Percentiles rank a stretch among this genome's conserved stretches.
Evolutionary conservation across 2,888 invertebrate species (phyloP).

Genomic region (Rhagium mordax): DNA sequence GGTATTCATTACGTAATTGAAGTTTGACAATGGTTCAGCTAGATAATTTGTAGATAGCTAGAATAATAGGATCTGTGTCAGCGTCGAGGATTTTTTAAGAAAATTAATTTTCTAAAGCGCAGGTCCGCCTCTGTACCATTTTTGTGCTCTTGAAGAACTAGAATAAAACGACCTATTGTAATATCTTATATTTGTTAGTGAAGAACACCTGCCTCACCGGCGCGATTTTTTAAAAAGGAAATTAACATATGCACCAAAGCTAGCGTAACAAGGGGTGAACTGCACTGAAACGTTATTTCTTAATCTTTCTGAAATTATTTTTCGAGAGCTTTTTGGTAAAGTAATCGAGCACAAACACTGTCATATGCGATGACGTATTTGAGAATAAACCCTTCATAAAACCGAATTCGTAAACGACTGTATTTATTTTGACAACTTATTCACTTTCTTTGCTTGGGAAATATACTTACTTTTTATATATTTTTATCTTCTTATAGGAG

Average conservation of each 20-base stretch:
- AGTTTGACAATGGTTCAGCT: neutral
- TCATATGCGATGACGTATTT: too few species aligned
- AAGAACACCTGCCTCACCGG: constrained; percentile 17
- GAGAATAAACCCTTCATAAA: too few species aligned
- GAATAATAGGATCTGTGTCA: neutral
- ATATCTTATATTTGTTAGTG: constrained; percentile 19
- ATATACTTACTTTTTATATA: too few species aligned
- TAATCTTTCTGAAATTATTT: neutral
- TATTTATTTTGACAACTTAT: too few species aligned
- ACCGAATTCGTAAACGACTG: too few species aligned
- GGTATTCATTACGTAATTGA: neutral
- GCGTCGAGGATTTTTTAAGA: neutral
- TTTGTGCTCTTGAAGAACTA: neutral
- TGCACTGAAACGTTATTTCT: neutral
- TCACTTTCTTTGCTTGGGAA: too few species aligned
- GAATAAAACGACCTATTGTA: constrained; percentile 23
- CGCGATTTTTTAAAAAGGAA: constrained; percentile 12
- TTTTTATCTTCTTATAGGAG: too few species aligned
- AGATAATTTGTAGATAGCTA: neutral
- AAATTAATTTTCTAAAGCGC: neutral
- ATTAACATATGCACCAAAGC: constrained; percentile 15
- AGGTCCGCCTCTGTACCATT: neutral
- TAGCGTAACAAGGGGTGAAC: neutral
- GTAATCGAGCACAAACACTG: too few species aligned
- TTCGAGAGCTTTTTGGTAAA: too few species aligned